Conservation (phyloP, 1,140 invertebrate species). For the Drosophila willistoni region DNA sequence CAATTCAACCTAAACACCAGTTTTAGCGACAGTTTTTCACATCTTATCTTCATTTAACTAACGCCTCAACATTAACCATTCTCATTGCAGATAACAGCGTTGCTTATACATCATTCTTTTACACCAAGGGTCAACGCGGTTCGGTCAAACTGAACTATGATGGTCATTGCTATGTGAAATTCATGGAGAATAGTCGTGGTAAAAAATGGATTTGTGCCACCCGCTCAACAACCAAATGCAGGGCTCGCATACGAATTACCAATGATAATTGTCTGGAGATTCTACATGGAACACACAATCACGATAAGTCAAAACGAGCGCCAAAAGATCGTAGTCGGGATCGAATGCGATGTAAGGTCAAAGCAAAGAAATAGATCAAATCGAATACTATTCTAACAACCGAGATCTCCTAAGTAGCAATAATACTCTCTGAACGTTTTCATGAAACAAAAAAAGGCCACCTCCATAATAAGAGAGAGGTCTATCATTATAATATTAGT, state of each 20-base stretch:
- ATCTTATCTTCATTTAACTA: conserved; percentile 20
- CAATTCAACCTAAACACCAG: neutral
- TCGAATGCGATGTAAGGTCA: neutral
- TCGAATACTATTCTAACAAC: neutral
- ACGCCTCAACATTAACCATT: conserved; percentile 22
- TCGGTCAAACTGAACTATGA: conserved; percentile 74
- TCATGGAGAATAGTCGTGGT: conserved; percentile 74
- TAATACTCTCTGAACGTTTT: no score
- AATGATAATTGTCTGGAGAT: conserved; percentile 61
- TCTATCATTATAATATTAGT: no score
- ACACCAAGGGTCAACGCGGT: conserved; percentile 70
- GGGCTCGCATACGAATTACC: conserved; percentile 69
- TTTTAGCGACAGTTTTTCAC: no score
- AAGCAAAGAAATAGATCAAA: conserved; percentile 13
- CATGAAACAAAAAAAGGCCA: no score
- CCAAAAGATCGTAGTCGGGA: conserved; percentile 3
- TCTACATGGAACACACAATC: conserved; percentile 65
- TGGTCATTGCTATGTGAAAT: conserved; percentile 73
- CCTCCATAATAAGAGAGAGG: no score
- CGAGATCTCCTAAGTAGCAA: neutral
- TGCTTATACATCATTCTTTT: conserved; percentile 41
- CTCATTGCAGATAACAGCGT: conserved; percentile 44
- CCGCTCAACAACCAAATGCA: conserved; percentile 75
- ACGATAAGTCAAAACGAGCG: conserved; percentile 29
- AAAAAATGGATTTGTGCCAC: conserved; percentile 80